Conservation (phyloP, 2,888 invertebrate species). For the Diploptera punctata region DNA sequence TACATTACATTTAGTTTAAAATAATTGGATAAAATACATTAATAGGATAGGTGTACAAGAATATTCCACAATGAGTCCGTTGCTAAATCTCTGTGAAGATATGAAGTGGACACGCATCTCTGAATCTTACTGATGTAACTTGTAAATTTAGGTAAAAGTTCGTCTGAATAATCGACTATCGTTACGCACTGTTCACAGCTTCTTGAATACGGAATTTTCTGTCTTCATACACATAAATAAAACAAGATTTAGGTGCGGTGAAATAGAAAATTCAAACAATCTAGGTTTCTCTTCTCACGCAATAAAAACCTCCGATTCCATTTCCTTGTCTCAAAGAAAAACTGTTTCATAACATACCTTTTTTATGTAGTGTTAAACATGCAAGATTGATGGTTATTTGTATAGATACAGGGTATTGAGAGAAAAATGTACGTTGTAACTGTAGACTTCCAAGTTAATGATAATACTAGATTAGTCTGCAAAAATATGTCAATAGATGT, state of each 20-base stretch:
- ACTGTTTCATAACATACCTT: neutral
- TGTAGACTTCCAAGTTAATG: no score
- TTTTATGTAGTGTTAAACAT: neutral
- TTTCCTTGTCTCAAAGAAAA: neutral
- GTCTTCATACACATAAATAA: neutral
- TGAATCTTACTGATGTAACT: no score
- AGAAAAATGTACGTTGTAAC: neutral
- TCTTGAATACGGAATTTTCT: neutral
- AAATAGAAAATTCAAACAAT: neutral
- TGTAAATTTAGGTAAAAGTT: neutral
- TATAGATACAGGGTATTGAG: neutral
- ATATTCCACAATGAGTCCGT: neutral
- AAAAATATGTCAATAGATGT: no score
- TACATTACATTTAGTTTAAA: neutral
- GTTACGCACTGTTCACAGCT: neutral
- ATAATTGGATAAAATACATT: neutral
- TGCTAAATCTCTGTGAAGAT: neutral
- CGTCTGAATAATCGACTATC: neutral
- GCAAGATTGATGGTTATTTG: neutral
- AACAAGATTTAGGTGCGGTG: neutral
- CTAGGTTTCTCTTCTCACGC: neutral
- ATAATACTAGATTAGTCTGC: no score
- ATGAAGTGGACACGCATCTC: neutral
- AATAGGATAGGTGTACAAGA: neutral
- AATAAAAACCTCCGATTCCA: neutral